Base-by-base conservation (phyloP, 2,113 vertebrate genomes). In the Sander lucioperca region DNA sequence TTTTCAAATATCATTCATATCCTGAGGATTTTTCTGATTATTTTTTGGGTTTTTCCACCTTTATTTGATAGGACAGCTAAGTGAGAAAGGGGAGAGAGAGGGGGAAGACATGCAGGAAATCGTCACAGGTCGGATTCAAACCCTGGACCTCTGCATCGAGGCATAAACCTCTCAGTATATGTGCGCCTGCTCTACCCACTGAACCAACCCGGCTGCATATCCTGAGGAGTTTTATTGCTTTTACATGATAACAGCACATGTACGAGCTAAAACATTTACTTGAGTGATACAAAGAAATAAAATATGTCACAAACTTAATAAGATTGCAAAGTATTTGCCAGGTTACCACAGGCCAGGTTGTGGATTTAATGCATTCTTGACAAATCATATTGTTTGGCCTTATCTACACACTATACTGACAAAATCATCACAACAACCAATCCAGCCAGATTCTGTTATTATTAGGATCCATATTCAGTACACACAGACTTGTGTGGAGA, bases 1-100 rank as follows among this genome's bases (percentile, higher is more conserved):
- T 51, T 51, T 72, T 57, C 45, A 61, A 62, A 54, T 54, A 54
- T 56, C 21, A 16, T 70, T 56, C 30, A 39, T 47, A 33, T 62
- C 54, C 57, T 53, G 43, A 2, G 12, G n/a, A n/a, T 6, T n/a
- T 33, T 33, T 33, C 6, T 5, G 30, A 33, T 33, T 33, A 5
- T 33, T 33, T 33, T 33, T 33, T 30, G 30, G 30, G 30, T 0
- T 30, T 30, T 30, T 30, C 30, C 30, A 5, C 4, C 30, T 30
- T 30, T 33, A 4, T 33, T 33, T 33, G 30, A 33, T 33, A 33
- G 30, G 30, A 33, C 30, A 33, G 30, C 30, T 33, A 33, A 5
- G 30, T 33, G 30, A 33, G 30, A 33, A 33, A 33, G 30, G 30
- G 30, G 30, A 33, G 2, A 33, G 4, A 33, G 30, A 33, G 5